A percentile compares a stretch with the other conserved stretches of the same genome.
These are phyloP conservation scores for Xyrichtys novacula DNA, from an alignment of 2,797 vertebrate species.

Conservation along the genomic window DNA sequence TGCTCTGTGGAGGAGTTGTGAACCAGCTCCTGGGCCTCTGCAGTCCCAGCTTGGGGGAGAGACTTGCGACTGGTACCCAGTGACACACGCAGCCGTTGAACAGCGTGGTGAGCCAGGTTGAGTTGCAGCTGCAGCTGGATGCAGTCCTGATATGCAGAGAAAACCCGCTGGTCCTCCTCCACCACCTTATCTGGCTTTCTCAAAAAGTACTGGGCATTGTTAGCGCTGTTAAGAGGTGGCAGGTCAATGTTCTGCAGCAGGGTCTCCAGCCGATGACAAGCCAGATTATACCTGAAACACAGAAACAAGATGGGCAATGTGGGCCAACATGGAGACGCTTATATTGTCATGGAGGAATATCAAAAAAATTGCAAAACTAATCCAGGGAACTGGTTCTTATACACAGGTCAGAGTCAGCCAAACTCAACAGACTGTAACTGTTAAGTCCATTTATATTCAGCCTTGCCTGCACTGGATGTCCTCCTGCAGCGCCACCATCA, in stretches of 20 bases:
- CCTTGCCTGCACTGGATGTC: slow-evolving; percentile 98
- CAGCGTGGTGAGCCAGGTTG: slow-evolving; percentile 97
- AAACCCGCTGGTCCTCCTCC: slow-evolving; percentile 97
- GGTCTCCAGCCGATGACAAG: slow-evolving; percentile 97
- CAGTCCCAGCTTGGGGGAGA: slow-evolving; percentile 76
- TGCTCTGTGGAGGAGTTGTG: slow-evolving; percentile 96
- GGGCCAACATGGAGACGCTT: too few relatives aligned
- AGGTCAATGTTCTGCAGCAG: slow-evolving; percentile 98
- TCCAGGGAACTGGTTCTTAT: too few relatives aligned
- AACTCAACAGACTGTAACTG: neutral
- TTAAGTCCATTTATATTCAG: too few relatives aligned
- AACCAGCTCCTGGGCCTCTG: slow-evolving; percentile 87
- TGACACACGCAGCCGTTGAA: slow-evolving; percentile 94
- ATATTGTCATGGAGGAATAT: too few relatives aligned
- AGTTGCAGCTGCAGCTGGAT: slow-evolving; percentile 98
- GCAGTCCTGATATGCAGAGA: slow-evolving; percentile 99
- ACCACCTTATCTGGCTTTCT: slow-evolving; percentile 98
- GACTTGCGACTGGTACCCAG: slow-evolving; percentile 91
- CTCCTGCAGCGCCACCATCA: slow-evolving; percentile 98
- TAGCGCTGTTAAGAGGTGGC: slow-evolving; percentile 97
- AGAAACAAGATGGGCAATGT: neutral
- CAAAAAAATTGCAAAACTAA: too few relatives aligned
- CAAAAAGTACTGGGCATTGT: slow-evolving; percentile 98
- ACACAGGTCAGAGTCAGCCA: neutral
- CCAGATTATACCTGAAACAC: slow-evolving; percentile 92